These are phyloP conservation scores for Macquaria ambigua DNA, from an alignment of 2,113 vertebrate species.

Conservation along the genomic window DNA sequence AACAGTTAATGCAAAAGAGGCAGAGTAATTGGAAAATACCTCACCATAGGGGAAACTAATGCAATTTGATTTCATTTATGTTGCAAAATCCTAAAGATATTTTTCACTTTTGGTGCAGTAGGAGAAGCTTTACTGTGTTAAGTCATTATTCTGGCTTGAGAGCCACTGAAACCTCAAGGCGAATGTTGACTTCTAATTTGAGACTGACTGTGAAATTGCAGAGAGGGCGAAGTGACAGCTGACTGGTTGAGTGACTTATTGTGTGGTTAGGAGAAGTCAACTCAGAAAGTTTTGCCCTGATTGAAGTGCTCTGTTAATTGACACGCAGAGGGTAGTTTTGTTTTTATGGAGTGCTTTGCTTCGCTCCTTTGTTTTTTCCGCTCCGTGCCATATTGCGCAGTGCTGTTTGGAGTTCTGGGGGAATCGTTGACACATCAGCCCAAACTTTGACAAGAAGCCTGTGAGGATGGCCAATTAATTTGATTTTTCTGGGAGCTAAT, in stretches of 20 bases:
- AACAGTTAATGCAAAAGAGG: neutral
- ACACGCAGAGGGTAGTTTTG: slow-evolving; percentile 33
- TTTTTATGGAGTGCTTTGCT: slow-evolving; percentile 36
- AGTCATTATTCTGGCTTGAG: neutral
- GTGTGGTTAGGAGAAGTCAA: slow-evolving; percentile 35
- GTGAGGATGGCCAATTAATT: slow-evolving; percentile 81
- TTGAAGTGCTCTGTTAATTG: slow-evolving; percentile 55
- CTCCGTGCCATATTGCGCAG: slow-evolving; percentile 21
- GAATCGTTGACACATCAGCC: slow-evolving; percentile 67
- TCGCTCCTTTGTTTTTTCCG: slow-evolving; percentile 12
- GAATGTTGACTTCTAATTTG: slow-evolving; percentile 29
- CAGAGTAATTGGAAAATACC: neutral
- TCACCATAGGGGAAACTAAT: neutral
- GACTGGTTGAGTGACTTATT: slow-evolving; percentile 39
- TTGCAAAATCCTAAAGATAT: neutral
- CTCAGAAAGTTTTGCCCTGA: slow-evolving; percentile 46
- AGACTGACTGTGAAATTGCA: slow-evolving; percentile 42
- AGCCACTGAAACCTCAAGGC: neutral
- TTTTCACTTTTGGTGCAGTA: neutral
- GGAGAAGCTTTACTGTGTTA: neutral
- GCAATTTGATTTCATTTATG: neutral
- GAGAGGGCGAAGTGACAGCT: slow-evolving; percentile 10
- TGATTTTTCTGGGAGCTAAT: slow-evolving; percentile 75
- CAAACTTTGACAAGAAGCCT: slow-evolving; percentile 74
- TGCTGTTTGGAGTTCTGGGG: slow-evolving; percentile 37